Percentiles rank a stretch among this genome's conserved stretches.
Conservation (phyloP, 92 coral and sea anemone species). For the Anthopleura xanthogrammica region DNA sequence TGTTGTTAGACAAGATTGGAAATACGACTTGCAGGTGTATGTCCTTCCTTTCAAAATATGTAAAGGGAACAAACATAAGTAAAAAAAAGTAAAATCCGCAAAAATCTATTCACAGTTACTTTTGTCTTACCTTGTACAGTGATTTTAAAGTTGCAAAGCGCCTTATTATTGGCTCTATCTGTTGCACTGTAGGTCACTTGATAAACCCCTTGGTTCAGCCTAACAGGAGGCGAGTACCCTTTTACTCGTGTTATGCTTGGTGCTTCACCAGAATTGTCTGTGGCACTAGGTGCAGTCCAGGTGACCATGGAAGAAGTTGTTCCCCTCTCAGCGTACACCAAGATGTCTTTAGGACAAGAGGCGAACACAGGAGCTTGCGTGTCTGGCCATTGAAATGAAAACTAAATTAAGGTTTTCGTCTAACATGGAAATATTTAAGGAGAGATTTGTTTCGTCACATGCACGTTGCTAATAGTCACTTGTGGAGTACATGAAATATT, state of each 20-base stretch:
- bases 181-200: constrained; percentile 50
- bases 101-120: no score
- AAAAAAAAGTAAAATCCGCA: no score
- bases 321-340: constrained; percentile 34
- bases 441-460: no score
- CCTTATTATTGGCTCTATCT: constrained; percentile 48
- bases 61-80: no score
- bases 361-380: constrained; percentile 34
- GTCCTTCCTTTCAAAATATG: no score
- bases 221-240: constrained; percentile 22
- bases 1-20: no score
- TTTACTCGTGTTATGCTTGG: constrained; percentile 16
- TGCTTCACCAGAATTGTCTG: constrained; percentile 46
- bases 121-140: constrained; percentile 30
- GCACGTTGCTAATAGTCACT: no score
- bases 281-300: constrained; percentile 43
- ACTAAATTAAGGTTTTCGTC: background rate
- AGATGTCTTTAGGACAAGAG: constrained; percentile 27
- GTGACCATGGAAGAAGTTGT: constrained; percentile 24
- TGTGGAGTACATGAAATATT: no score
- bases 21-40: no score
- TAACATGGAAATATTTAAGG: background rate
- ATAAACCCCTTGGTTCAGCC: constrained; percentile 46
- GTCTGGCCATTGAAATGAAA: constrained; percentile 12
- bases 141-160: constrained; percentile 28